Evolutionary conservation across 2,797 vertebrate genomes (phyloP).

Genomic region (Phaenicophaeus curvirostris): DNA sequence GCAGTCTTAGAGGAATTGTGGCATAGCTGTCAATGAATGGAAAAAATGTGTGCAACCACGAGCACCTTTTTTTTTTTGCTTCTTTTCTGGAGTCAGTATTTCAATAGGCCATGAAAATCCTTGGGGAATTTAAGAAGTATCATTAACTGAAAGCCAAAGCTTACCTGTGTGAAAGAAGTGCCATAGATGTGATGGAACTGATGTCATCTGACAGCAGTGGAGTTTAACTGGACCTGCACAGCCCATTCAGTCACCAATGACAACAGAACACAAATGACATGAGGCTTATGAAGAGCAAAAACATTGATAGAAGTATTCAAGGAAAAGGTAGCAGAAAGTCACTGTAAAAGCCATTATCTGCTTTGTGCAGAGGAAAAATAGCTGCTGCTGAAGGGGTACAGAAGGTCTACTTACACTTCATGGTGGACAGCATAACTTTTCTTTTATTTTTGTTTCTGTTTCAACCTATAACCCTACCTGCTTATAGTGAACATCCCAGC

Average conservation of each 20-base stretch:
- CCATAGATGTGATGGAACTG: not conserved
- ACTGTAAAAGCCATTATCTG: not conserved
- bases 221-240: not conserved
- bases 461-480: not conserved
- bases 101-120: not conserved
- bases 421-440: not conserved
- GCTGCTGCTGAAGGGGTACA: not conserved
- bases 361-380: not conserved
- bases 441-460: not conserved
- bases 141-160: not conserved
- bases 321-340: not conserved
- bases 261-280: fast-evolving
- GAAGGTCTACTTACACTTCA: not conserved
- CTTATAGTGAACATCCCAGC: not conserved
- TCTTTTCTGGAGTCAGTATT: not conserved
- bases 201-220: not conserved
- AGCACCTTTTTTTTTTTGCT: not conserved
- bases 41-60: not conserved
- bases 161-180: not conserved
- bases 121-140: not conserved
- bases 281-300: not conserved
- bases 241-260: not conserved
- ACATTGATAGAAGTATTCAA: not conserved
- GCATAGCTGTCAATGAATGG: not conserved
- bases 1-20: not conserved